A percentile compares a stretch with the other conserved stretches of the same genome.
Conservation (phyloP, 2,888 invertebrate genomes). For the Epirrhoe tristata region DNA sequence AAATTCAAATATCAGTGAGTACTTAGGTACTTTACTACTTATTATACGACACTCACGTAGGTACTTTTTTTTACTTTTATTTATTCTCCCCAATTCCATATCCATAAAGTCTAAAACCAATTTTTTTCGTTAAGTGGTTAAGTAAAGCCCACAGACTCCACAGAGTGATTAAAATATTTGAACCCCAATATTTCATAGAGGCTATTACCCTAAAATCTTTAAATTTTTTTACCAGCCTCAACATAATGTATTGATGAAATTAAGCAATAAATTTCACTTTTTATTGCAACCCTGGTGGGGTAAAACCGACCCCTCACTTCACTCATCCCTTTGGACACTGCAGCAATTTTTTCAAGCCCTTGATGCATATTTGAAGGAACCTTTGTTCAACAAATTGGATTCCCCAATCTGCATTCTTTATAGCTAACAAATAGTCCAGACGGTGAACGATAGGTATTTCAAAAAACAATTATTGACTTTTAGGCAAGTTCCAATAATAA, state of each 20-base stretch:
- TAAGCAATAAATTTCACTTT: constrained; percentile 51
- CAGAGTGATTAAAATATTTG: constrained; percentile 21
- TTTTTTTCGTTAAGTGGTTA: neutral
- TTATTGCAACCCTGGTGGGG: constrained; percentile 52
- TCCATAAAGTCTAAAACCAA: too few species aligned
- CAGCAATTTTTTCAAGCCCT: constrained; percentile 60
- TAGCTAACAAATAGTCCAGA: constrained; percentile 60
- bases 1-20: too few species aligned
- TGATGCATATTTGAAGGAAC: constrained; percentile 63
- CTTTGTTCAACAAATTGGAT: constrained; percentile 66
- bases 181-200: constrained; percentile 33
- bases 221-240: constrained; percentile 41
- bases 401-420: constrained; percentile 66
- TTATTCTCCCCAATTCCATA: too few species aligned
- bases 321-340: constrained; percentile 51
- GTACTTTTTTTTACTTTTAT: too few species aligned
- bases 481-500: too few species aligned
- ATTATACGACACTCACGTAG: too few species aligned
- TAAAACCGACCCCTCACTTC: constrained; percentile 51
- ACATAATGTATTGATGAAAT: constrained; percentile 47
- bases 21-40: too few species aligned
- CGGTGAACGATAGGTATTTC: too few species aligned
- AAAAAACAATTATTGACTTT: too few species aligned
- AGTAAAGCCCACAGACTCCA: neutral
- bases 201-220: constrained; percentile 38